These are phyloP conservation scores for Brachyalestes nurse DNA, from an alignment of 2,797 vertebrate genomes.

Conservation along the genomic window DNA sequence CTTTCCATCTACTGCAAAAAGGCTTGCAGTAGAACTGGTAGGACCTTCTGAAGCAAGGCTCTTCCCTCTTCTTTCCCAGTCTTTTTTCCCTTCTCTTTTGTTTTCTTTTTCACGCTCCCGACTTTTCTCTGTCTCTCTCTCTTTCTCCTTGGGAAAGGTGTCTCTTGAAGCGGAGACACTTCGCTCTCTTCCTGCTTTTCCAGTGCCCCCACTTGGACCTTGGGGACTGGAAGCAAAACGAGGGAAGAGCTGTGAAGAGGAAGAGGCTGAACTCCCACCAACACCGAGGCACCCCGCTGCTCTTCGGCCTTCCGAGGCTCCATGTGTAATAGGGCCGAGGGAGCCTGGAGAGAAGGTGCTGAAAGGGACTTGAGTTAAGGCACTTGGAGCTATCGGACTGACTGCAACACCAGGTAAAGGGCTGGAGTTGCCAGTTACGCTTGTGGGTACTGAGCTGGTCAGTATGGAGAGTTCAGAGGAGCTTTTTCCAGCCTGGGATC, in stretches of 20 bases:
- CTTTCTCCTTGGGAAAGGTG: conserved; percentile 80
- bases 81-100: conserved; percentile 86
- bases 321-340: conserved; percentile 82
- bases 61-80: conserved; percentile 88
- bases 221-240: conserved; percentile 86
- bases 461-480: conserved; percentile 83
- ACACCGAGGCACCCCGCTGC: conserved; percentile 75
- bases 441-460: conserved; percentile 82
- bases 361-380: conserved; percentile 92
- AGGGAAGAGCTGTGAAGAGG: conserved; percentile 88
- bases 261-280: conserved; percentile 81
- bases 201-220: conserved; percentile 71
- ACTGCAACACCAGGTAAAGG: conserved; percentile 88
- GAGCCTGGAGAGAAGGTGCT: conserved; percentile 87
- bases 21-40: conserved; percentile 77
- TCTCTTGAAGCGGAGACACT: conserved; percentile 70
- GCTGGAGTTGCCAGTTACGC: conserved; percentile 81
- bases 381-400: conserved; percentile 90
- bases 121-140: conserved; percentile 88
- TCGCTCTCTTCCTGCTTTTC: conserved; percentile 83
- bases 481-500: conserved; percentile 61
- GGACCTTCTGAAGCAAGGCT: conserved; percentile 82
- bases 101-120: conserved; percentile 94
- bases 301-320: conserved; percentile 79
- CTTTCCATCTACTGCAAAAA: conserved; percentile 83